These are phyloP conservation scores for Pelecanoides urinatrix DNA, from an alignment of 2,113 vertebrate genomes.

Conservation along the genomic window DNA sequence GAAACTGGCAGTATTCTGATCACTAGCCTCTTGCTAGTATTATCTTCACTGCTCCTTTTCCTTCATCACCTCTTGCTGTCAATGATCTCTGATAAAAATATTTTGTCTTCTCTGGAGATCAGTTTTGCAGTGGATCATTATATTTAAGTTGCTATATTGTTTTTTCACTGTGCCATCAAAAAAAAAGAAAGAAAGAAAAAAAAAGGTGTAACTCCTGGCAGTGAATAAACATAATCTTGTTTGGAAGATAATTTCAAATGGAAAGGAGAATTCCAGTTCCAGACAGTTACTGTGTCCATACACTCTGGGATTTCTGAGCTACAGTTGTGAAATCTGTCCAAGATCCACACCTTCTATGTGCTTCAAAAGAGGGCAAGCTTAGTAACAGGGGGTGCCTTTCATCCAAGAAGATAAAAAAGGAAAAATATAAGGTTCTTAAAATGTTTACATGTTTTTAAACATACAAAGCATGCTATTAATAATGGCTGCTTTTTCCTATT, in stretches of 20 bases:
- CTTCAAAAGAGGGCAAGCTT: background rate
- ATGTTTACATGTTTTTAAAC: background rate
- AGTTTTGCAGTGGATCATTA: background rate
- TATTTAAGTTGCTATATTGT: background rate
- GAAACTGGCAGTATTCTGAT: background rate
- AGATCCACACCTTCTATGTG: background rate
- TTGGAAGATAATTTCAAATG: background rate
- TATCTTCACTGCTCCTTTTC: background rate
- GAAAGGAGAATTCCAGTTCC: background rate
- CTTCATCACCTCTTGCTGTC: background rate
- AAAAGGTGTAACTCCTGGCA: accelerated
- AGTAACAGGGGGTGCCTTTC: background rate
- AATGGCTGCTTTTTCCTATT: background rate
- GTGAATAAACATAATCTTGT: background rate
- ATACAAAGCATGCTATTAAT: background rate
- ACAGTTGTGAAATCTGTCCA: background rate
- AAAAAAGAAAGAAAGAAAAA: background rate
- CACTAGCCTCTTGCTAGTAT: background rate
- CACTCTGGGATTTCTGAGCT: background rate
- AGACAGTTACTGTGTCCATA: background rate
- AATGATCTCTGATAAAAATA: background rate
- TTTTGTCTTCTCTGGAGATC: background rate
- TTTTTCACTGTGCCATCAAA: background rate
- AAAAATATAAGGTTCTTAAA: background rate
- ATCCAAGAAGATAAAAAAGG: background rate